Conservation (phyloP, 2,888 invertebrate species). For the Podabrus alpinus region DNA sequence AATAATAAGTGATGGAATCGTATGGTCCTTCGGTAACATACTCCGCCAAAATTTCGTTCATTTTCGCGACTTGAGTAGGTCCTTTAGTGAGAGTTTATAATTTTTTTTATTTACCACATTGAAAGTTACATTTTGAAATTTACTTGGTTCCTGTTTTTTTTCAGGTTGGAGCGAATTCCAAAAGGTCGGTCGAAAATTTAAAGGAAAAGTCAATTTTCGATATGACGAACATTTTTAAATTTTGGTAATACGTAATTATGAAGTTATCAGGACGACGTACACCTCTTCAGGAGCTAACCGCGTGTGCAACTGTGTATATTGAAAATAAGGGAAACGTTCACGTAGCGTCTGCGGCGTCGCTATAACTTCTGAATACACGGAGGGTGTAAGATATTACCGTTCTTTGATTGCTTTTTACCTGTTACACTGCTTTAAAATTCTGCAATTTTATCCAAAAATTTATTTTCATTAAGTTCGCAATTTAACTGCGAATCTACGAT, state of each 20-base stretch:
- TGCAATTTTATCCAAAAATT: not conserved
- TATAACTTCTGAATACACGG: conserved; percentile 18
- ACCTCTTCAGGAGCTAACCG: conserved; percentile 25
- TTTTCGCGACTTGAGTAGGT: conserved; percentile 14
- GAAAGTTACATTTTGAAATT: not conserved
- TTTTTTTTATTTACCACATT: not conserved
- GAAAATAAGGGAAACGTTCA: conserved; percentile 28
- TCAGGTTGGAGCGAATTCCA: not conserved
- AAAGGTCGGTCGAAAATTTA: not conserved
- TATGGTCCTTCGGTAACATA: conserved; percentile 33
- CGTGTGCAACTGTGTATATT: conserved; percentile 32
- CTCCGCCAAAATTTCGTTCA: conserved; percentile 43
- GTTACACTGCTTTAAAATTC: conserved; percentile 18
- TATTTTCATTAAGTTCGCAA: not conserved
- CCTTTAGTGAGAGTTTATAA: not conserved
- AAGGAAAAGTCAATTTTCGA: not conserved
- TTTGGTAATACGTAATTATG: not conserved
- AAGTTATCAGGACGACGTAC: conserved; percentile 2
- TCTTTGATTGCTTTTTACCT: conserved; percentile 30
- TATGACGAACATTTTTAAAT: not conserved
- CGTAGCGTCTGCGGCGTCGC: conserved; percentile 34
- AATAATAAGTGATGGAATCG: conserved; percentile 22
- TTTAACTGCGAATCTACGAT: not conserved
- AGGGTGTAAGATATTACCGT: conserved; percentile 24
- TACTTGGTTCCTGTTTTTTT: not conserved